Conservation (phyloP, 2,888 invertebrate genomes). For the Seira musarum region DNA sequence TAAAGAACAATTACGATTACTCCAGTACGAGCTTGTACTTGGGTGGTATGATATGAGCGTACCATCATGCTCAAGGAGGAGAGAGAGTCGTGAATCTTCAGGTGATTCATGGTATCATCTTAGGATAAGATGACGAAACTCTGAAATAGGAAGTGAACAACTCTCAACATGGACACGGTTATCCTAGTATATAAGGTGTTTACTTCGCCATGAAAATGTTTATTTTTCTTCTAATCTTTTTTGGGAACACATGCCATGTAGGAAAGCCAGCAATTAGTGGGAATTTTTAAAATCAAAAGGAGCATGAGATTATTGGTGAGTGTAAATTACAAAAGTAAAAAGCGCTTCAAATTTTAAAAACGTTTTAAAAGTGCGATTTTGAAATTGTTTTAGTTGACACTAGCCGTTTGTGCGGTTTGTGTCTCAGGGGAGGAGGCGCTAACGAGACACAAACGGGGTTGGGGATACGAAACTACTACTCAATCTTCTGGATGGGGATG, state of each 20-base stretch:
- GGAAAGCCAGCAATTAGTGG: not conserved
- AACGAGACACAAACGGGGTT: constrained; percentile 36
- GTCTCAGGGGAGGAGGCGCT: constrained; percentile 26
- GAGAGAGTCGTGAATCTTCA: too few relatives aligned
- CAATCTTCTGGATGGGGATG: constrained; percentile 44
- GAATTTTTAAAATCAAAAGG: not conserved
- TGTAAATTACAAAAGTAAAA: constrained; percentile 10
- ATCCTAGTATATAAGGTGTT: constrained; percentile 34
- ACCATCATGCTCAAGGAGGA: too few relatives aligned
- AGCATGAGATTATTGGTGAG: constrained; percentile 47
- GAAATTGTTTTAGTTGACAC: constrained; percentile 29
- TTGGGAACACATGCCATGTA: not conserved
- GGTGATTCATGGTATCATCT: constrained; percentile 12
- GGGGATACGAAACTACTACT: constrained; percentile 36
- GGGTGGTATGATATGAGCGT: constrained; percentile 27
- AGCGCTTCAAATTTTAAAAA: not conserved
- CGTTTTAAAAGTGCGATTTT: constrained; percentile 10
- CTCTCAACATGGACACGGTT: constrained; percentile 24
- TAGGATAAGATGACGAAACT: constrained; percentile 30
- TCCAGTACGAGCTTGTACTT: not conserved
- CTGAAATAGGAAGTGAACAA: constrained; percentile 39
- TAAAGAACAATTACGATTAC: not conserved
- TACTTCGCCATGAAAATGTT: not conserved
- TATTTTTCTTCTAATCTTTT: constrained; percentile 33
- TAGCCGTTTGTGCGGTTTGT: constrained; percentile 44